Base-by-base conservation (phyloP, 2,113 vertebrate species). In the Mormyrus iriodes region DNA sequence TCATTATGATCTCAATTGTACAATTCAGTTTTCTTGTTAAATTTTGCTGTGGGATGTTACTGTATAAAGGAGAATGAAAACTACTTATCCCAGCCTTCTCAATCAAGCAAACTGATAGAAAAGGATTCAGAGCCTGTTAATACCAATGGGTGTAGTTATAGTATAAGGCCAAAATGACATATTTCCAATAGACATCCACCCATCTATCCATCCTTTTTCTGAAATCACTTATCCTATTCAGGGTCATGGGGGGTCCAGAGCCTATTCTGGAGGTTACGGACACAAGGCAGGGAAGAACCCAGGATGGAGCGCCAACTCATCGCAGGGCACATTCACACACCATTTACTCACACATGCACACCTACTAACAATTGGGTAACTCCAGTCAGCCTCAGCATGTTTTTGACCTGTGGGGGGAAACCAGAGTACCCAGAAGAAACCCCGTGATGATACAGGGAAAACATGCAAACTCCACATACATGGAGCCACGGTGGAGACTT, bases 31-130 rank as follows among this genome's bases (percentile, higher is more conserved):
- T 86, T 19, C 49, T 53, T 53, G 13, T 52, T 55, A 86, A 31
- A 35, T 86, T 86, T 86, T 86, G 48, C 85, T 35, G 49, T n/a
- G 51, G 85, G 51, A 86, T 86, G 49, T 17, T 55, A 86, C 49
- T 53, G n/a, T 55, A 49, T 55, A 35, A 48, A 55, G 49, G 27
- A 52, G 13, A 86, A 52, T 27, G 12, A 55, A 86, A 53, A 27
- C n/a, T 31, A 86, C 49, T 49, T 44, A 44, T 10, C 17, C 27
- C 85, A 53, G 15, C 27, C 51, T 86, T 55, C 15, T 19, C 51
- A 35, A 86, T 53, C 84, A 27, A 86, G 69, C 69, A 39, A 17
- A 76, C 35, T 76, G 27, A 39, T 42, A 7, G 73, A 17, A 79
- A 35, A 79, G 35, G 35, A 79, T 79, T 17, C 35, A 15, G 35